Conservation (phyloP, 2,797 vertebrate species). For the Anniella stebbinsi region DNA sequence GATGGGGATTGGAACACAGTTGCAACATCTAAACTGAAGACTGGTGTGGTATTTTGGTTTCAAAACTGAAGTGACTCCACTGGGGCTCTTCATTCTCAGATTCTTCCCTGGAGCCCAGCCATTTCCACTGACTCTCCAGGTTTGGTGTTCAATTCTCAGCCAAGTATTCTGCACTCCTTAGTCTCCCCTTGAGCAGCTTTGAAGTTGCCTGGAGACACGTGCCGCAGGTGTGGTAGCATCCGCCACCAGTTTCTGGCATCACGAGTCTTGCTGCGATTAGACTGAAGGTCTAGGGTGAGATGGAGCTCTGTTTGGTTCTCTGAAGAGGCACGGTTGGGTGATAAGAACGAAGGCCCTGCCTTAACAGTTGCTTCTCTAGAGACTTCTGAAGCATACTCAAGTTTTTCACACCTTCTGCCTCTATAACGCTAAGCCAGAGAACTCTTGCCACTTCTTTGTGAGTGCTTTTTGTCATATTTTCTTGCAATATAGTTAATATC, state of each 20-base stretch:
- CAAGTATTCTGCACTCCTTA: background rate
- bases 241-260: background rate
- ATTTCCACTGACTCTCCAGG: background rate
- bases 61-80: background rate
- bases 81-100: background rate
- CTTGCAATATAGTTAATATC: background rate
- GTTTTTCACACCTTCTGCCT: background rate
- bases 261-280: background rate
- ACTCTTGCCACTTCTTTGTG: background rate
- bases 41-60: background rate
- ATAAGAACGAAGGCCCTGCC: background rate
- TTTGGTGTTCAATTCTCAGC: background rate
- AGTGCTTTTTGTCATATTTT: background rate
- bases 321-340: background rate
- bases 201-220: background rate
- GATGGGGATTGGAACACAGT: background rate
- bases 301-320: background rate
- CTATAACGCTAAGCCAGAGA: background rate
- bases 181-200: conserved; percentile 8
- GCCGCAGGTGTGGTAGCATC: background rate
- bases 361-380: background rate
- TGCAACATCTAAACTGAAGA: background rate
- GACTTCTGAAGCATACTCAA: background rate
- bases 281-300: background rate
- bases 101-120: background rate